Base-by-base conservation (phyloP, 64 coral and sea anemone species). In the Trachythela sp. region DNA sequence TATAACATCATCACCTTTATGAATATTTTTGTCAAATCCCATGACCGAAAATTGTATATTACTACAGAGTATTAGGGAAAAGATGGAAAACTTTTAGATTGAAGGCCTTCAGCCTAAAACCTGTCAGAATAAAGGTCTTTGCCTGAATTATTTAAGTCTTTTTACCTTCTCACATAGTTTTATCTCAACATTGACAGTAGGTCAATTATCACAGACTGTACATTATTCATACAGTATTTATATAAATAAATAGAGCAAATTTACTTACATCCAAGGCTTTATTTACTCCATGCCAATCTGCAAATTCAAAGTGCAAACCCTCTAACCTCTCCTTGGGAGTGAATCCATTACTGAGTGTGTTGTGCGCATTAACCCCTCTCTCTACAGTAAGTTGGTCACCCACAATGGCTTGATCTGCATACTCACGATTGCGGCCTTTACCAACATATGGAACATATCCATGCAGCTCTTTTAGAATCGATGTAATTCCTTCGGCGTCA, bases 311-410 rank as follows among this genome's bases (percentile, higher is more conserved):
- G 54, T 59, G 54, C 54, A 59, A 3, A 20, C 54, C 54, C 24
- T 59, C 54, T 22, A 59, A 22, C 24, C 54, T 59, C 54, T 17
- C 54, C 15, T 59, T 20, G 54, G n/a, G 54, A 14, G 4, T 59
- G 18, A 59, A 59, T 11, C 54, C 54, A 59, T 59, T 59, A 59
- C 24, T 59, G 54, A 59, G 54, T 2, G 54, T 59, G 15, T 59
- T 59, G 24, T 20, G 54, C 2, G 54, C 15, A 14, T 59, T 59
- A 6, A 92, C 91, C 41, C 35, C 86, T 36, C 91, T 54, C 48
- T 92, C 86, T 39, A 92, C 52, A 4, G 91, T 92, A 4, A 92
- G 70, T 60, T 92, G 91, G 42, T 92, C 91, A 11, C 54, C 54
- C 54, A 92, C 86, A 20, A 92, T 52, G 10, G 91, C 75, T 32